Conservation (phyloP, 2,113 vertebrate species). For the Nematolebias whitei region DNA sequence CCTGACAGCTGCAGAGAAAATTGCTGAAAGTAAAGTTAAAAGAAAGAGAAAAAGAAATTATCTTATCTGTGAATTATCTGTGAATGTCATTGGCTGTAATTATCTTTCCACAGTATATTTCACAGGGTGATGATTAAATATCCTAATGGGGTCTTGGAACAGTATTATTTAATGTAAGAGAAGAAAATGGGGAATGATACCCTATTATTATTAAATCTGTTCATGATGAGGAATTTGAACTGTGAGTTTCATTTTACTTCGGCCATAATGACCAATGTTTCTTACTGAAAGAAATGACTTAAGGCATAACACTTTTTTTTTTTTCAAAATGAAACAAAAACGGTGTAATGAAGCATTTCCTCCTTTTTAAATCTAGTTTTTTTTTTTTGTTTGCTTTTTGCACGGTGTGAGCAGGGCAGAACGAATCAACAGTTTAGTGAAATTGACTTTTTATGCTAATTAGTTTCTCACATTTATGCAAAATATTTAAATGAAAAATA, state of each 20-base stretch:
- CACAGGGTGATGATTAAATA: constrained; percentile 60
- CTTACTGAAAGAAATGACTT: constrained; percentile 62
- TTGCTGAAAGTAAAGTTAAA: constrained; percentile 21
- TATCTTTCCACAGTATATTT: constrained; percentile 50
- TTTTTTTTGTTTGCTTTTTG: constrained; percentile 11
- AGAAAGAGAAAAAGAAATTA: not conserved
- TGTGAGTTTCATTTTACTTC: constrained; percentile 52
- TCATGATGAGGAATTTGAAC: constrained; percentile 60
- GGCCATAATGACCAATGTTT: constrained; percentile 54
- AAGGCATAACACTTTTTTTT: constrained; percentile 47
- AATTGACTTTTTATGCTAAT: no score
- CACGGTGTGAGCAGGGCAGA: no score
- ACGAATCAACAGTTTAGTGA: no score
- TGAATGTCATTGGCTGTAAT: constrained; percentile 68
- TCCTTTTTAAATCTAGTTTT: constrained; percentile 2
- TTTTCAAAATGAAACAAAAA: constrained; percentile 45
- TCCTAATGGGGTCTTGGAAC: constrained; percentile 64
- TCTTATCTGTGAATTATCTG: constrained; percentile 57
- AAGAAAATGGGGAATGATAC: constrained; percentile 64
- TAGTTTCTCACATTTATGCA: not conserved
- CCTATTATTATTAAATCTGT: constrained; percentile 69
- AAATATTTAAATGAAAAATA: constrained; percentile 2
- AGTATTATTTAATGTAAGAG: constrained; percentile 65
- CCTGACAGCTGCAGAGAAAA: constrained; percentile 16
- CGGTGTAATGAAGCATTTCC: constrained; percentile 30